Evolutionary conservation across 2,113 vertebrate genomes (phyloP).

Genomic region (Bettongia penicillata): DNA sequence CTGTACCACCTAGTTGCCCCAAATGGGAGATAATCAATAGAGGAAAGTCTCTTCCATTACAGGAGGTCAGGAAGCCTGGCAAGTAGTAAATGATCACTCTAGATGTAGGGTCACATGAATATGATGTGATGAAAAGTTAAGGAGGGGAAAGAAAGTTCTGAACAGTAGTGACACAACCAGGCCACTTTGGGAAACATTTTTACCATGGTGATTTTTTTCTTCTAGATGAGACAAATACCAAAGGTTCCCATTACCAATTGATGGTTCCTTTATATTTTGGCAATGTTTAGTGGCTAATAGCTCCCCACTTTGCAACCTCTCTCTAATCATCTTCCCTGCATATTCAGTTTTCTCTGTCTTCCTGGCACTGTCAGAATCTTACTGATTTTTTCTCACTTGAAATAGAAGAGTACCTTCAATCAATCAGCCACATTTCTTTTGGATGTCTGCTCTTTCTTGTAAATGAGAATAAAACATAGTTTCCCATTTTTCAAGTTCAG

Average conservation of each 20-base stretch:
- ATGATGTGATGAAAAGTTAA: background rate
- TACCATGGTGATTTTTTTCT: slow-evolving; percentile 17
- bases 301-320: slow-evolving; percentile 47
- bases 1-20: too few relatives aligned
- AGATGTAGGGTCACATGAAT: background rate
- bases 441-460: slow-evolving; percentile 16
- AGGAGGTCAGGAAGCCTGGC: background rate
- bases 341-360: slow-evolving; percentile 65
- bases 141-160: background rate
- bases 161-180: background rate
- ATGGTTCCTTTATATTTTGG: slow-evolving; percentile 67
- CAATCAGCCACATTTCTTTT: slow-evolving; percentile 65
- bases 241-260: slow-evolving; percentile 50
- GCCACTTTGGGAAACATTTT: slow-evolving; percentile 7
- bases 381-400: slow-evolving; percentile 67
- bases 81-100: background rate
- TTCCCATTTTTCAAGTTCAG: slow-evolving; percentile 47
- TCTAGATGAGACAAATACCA: slow-evolving; percentile 50
- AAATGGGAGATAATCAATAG: background rate
- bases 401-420: slow-evolving; percentile 64
- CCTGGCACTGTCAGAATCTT: slow-evolving; percentile 35
- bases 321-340: slow-evolving; percentile 59
- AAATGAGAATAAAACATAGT: slow-evolving; percentile 54
- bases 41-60: background rate
- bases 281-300: slow-evolving; percentile 53